Evolutionary conservation across 2,113 vertebrate species (phyloP), one percentile per base, ranked within the genome.

Genomic region (Panurus biarmicus): DNA sequence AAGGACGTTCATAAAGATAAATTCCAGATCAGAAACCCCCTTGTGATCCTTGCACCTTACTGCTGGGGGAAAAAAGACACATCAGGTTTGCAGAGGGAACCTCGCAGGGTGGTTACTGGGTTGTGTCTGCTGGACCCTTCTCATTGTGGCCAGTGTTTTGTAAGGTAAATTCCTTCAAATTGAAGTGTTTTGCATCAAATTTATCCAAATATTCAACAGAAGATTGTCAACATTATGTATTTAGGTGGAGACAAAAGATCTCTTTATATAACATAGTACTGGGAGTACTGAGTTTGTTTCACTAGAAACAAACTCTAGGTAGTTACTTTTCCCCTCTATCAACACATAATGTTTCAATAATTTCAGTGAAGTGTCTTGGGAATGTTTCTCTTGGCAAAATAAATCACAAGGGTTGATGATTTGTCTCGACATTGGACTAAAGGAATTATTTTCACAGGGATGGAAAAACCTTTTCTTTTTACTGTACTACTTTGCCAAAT

Each of bases 331-430:
- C 40, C 23, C 15, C 33, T 86, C 28, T 87, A 2, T 73, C 67
- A 40, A 31, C 2, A 3, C 44, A 7, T 12, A 76, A 45, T 15
- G 31, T 65, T 87, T 75, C 36, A 35, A 2, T 83, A 61, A 89
- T 60, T 76, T 73, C 60, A 38, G 12, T 54, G 50, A 78, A 89
- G 51, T 25, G 36, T 76, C 83, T 76, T 50, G 58, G 17, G 47
- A 95, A 80, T 83, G 38, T 89, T 95, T 94, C 51, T 85, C 83
- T 91, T 89, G 51, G 89, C 73, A 87, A 61, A 79, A 50, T 29
- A 62, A 56, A 22, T 28, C 47, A 14, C 29, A 25, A 61, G 35
- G 60, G 56, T 48, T 56, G 10, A 26, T 72, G 64, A 36, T 73
- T 62, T 91, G 62, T 90, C 91, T 85, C 6, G 2, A 64, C 3